Conservation (phyloP, 2,113 vertebrate species). For the Cathartes aura region DNA sequence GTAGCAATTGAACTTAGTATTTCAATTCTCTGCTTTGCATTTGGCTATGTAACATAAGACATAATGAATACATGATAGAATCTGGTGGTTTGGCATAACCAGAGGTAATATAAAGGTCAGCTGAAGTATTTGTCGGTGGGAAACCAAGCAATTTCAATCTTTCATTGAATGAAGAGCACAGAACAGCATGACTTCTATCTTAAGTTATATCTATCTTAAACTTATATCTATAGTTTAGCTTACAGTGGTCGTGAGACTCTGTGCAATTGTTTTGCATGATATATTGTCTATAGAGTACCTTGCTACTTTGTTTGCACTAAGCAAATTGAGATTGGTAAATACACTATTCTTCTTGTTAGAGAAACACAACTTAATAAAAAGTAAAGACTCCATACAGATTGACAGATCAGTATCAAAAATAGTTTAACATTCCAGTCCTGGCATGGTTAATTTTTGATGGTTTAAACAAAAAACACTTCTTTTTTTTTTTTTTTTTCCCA, state of each 20-base stretch:
- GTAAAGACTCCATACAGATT: background rate
- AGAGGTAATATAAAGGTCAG: background rate
- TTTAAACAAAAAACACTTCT: background rate
- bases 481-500: background rate
- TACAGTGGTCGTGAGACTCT: background rate
- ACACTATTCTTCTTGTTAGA: background rate
- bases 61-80: background rate
- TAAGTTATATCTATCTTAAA: background rate
- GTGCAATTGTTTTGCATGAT: background rate
- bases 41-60: background rate
- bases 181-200: conserved; percentile 19
- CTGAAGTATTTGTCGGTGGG: background rate
- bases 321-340: background rate
- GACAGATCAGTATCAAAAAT: background rate
- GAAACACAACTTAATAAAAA: background rate
- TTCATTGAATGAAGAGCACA: background rate
- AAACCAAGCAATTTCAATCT: conserved; percentile 2
- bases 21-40: background rate
- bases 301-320: background rate
- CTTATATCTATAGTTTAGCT: background rate
- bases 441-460: background rate
- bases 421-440: background rate
- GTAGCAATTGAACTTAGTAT: background rate
- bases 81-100: background rate
- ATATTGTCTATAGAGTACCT: background rate